phyloP scores from a whole-genome alignment of 2,888 invertebrate genomes.

The Sinelater perroti region DNA sequence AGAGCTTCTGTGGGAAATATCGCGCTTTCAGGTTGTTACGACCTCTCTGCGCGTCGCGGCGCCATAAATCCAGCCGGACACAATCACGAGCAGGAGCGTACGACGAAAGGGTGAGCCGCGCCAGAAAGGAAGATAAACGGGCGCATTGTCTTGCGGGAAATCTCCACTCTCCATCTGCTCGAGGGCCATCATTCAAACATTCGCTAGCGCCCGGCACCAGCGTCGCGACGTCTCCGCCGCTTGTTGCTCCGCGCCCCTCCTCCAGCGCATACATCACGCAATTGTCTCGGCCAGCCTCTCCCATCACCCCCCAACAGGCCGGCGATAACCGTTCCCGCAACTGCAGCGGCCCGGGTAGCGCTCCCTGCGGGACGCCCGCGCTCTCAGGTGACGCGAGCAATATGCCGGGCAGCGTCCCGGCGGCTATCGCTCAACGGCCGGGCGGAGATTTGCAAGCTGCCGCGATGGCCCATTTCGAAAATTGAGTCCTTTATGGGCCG shows the following conservation, averaged over 20 bases:
- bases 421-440: constrained; percentile 29
- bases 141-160: constrained; percentile 48
- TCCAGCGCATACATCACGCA: too few relatives aligned
- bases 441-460: constrained; percentile 37
- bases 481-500: constrained; percentile 43
- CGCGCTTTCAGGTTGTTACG: too few relatives aligned
- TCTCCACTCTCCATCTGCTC: constrained; percentile 39
- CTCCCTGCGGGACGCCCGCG: constrained; percentile 25
- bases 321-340: constrained; percentile 20
- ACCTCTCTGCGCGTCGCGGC: too few relatives aligned
- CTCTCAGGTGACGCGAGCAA: constrained; percentile 7
- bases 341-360: constrained; percentile 17
- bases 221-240: background rate
- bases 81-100: constrained; percentile 47
- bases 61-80: constrained; percentile 48
- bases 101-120: constrained; percentile 45
- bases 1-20: too few relatives aligned
- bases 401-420: too few relatives aligned
- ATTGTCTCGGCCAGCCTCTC: too few relatives aligned
- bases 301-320: too few relatives aligned
- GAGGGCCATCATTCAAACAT: constrained; percentile 33
- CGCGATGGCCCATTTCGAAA: constrained; percentile 44
- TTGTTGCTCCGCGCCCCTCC: constrained; percentile 11
- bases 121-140: constrained; percentile 40
- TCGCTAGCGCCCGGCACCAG: constrained; percentile 10